A percentile compares a stretch with the other conserved stretches of the same genome.
These are phyloP conservation scores for Dryadula phaetusa DNA, from an alignment of 2,888 invertebrate species.

Conservation along the genomic window DNA sequence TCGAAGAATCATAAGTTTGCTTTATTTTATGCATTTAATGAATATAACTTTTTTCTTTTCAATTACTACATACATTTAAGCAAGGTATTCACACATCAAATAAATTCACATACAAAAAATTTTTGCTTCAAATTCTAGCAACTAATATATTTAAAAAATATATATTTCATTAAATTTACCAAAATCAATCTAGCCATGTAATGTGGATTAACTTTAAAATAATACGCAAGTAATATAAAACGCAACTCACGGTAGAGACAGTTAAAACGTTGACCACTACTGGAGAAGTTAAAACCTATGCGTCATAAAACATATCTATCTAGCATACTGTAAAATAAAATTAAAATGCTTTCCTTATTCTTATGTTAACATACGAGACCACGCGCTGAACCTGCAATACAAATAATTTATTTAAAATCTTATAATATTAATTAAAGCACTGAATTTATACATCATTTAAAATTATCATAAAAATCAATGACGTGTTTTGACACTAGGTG, in stretches of 20 bases:
- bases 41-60: too few relatives aligned
- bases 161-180: neutral
- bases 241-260: constrained; percentile 10
- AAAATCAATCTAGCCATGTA: neutral
- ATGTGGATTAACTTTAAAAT: neutral
- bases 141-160: too few relatives aligned
- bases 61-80: neutral
- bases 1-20: too few relatives aligned
- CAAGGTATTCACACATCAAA: neutral
- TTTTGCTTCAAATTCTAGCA: too few relatives aligned
- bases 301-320: constrained; percentile 41
- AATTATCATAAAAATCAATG: too few relatives aligned
- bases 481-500: too few relatives aligned
- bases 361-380: constrained; percentile 9
- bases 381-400: constrained; percentile 21
- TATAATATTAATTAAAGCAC: too few relatives aligned
- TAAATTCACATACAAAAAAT: neutral
- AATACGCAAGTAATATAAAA: neutral
- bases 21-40: too few relatives aligned
- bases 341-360: constrained; percentile 41
- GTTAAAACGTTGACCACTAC: constrained; percentile 13
- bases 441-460: too few relatives aligned
- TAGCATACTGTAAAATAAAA: constrained; percentile 48
- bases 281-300: constrained; percentile 26
- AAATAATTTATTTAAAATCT: neutral